phyloP scores from a whole-genome alignment of 1,140 invertebrate species.

The Zeugodacus cucurbitae region DNA sequence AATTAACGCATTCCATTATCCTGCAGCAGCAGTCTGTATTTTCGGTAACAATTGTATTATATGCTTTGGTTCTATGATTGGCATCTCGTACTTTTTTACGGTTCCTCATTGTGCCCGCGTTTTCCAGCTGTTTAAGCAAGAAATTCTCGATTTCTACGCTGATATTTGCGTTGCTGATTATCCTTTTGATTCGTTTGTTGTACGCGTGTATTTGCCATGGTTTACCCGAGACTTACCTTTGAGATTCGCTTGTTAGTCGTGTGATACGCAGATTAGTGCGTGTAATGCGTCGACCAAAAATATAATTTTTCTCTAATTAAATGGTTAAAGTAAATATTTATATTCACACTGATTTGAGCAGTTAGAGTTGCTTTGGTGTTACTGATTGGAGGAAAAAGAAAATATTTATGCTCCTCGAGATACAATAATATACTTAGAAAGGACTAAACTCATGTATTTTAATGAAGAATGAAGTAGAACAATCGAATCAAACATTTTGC shows the following conservation, averaged over 20 bases:
- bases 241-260: neutral
- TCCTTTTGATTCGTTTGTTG: conserved; percentile 16
- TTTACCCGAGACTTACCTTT: neutral
- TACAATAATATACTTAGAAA: too few relatives aligned
- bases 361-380: too few relatives aligned
- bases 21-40: neutral
- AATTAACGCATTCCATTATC: conserved; percentile 38
- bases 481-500: too few relatives aligned
- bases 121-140: conserved; percentile 42
- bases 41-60: neutral
- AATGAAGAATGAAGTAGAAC: too few relatives aligned
- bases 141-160: conserved; percentile 41
- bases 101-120: neutral
- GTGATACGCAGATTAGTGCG: conserved; percentile 36
- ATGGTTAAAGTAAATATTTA: conserved; percentile 24
- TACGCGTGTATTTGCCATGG: neutral
- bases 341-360: conserved; percentile 1
- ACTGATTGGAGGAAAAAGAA: too few relatives aligned
- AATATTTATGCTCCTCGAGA: too few relatives aligned
- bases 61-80: neutral
- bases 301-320: conserved; percentile 16
- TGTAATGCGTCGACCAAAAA: conserved; percentile 24
- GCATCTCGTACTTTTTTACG: neutral
- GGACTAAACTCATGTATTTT: too few relatives aligned
- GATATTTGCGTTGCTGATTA: conserved; percentile 32